phyloP scores from a whole-genome alignment of 2,888 invertebrate genomes.

The Acrobasis consociella region DNA sequence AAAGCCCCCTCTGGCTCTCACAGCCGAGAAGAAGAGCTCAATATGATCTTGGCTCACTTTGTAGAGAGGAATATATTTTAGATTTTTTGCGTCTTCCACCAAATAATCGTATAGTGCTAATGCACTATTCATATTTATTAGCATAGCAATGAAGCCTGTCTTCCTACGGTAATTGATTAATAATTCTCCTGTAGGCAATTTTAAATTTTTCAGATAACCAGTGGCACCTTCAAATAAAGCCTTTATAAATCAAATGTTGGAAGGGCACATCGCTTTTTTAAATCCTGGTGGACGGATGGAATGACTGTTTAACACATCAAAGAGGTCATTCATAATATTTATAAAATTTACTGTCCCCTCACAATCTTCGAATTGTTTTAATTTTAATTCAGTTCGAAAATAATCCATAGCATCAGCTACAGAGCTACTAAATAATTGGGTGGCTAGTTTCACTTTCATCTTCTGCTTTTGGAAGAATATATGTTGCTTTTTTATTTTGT shows the following conservation, averaged over 20 bases:
- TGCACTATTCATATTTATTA: constrained; percentile 32
- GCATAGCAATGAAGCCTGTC: constrained; percentile 34
- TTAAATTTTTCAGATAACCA: constrained; percentile 22
- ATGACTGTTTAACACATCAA: constrained; percentile 32
- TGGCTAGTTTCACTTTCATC: constrained; percentile 29
- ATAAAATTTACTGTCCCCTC: constrained; percentile 30
- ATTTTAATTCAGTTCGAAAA: constrained; percentile 28
- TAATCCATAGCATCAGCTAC: constrained; percentile 28
- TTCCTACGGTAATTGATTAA: constrained; percentile 17
- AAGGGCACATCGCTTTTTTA: constrained; percentile 32
- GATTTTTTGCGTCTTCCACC: constrained; percentile 19
- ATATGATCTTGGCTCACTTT: constrained; percentile 31
- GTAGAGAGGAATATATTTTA: constrained; percentile 27
- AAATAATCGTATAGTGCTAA: constrained; percentile 26
- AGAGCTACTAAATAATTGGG: constrained; percentile 28
- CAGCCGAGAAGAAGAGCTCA: constrained; percentile 30
- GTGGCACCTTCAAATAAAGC: constrained; percentile 28
- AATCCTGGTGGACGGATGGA: constrained; percentile 31
- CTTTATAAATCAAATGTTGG: constrained; percentile 28
- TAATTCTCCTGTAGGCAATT: constrained; percentile 22
- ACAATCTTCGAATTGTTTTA: constrained; percentile 5
- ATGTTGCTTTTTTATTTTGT: constrained; percentile 24
- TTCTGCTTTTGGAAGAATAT: constrained; percentile 28
- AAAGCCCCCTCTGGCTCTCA: too few relatives aligned
- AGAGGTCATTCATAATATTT: constrained; percentile 29